Percentiles rank a stretch among this genome's conserved stretches.
These are phyloP conservation scores for Grallaria varia DNA, from an alignment of 2,113 vertebrate genomes.

Conservation along the genomic window DNA sequence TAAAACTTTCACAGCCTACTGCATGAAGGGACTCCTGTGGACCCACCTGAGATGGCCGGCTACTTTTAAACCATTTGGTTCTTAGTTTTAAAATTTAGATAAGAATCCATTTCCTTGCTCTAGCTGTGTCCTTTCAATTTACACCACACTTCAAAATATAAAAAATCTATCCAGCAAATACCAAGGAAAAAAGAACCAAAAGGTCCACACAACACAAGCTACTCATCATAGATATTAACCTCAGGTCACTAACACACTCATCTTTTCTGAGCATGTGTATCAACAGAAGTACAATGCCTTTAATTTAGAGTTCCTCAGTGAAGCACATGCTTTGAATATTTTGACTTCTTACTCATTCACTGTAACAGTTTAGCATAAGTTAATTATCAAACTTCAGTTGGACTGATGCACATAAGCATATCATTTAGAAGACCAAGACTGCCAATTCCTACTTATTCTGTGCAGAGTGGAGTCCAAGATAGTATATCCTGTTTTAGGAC, in stretches of 20 bases:
- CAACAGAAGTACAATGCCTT: conserved; percentile 5
- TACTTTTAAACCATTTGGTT: not conserved
- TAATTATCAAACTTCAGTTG: not conserved
- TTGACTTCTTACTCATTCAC: not conserved
- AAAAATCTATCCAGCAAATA: conserved; percentile 9
- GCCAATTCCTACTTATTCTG: not conserved
- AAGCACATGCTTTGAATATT: not conserved
- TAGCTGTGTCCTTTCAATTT: not conserved
- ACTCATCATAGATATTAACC: conserved; percentile 22
- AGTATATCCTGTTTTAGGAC: not conserved
- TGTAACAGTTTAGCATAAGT: not conserved
- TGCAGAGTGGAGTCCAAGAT: not conserved
- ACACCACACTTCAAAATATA: not conserved
- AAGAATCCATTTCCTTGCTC: not conserved
- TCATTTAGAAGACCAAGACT: not conserved
- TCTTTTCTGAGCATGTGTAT: conserved; percentile 1
- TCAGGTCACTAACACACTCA: not conserved
- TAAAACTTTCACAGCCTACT: not conserved
- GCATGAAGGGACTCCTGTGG: not conserved
- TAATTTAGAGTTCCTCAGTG: not conserved
- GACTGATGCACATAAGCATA: not conserved
- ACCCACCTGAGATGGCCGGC: not conserved
- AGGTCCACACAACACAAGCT: not conserved
- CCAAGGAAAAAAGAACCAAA: not conserved
- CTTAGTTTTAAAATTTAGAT: not conserved